phyloP scores from a whole-genome alignment of 2,113 vertebrate genomes.

The Cricetomys ansorgei region DNA sequence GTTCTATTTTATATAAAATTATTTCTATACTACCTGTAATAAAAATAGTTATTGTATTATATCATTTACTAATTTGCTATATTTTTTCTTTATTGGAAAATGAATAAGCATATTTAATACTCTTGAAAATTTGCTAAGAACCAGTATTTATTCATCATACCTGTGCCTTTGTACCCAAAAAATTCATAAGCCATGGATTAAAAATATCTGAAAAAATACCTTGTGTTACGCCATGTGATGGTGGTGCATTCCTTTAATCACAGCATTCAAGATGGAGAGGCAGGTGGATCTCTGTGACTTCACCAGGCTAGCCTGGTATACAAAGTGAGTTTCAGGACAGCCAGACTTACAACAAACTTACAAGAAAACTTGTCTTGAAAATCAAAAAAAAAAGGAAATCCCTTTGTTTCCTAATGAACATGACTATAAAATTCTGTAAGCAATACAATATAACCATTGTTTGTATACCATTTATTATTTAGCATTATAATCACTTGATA shows the following conservation, averaged over 20 bases:
- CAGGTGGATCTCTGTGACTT: too few relatives aligned
- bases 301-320: too few relatives aligned
- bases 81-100: not conserved
- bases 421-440: not conserved
- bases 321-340: too few relatives aligned
- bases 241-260: too few relatives aligned
- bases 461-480: not conserved
- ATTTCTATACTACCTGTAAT: not conserved
- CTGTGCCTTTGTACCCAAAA: not conserved
- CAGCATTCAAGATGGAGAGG: too few relatives aligned
- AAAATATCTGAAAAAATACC: not conserved
- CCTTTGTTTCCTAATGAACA: not conserved
- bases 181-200: not conserved
- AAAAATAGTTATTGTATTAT: not conserved
- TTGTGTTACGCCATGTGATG: too few relatives aligned
- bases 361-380: too few relatives aligned
- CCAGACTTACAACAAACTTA: too few relatives aligned
- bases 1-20: not conserved
- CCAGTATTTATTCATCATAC: fast-evolving
- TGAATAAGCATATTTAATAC: not conserved
- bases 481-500: not conserved
- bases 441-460: not conserved
- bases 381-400: too few relatives aligned
- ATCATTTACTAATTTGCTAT: not conserved
- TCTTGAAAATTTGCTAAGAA: not conserved